Conservation (phyloP, 2,888 invertebrate genomes). For the Eustalomyia histrio region DNA sequence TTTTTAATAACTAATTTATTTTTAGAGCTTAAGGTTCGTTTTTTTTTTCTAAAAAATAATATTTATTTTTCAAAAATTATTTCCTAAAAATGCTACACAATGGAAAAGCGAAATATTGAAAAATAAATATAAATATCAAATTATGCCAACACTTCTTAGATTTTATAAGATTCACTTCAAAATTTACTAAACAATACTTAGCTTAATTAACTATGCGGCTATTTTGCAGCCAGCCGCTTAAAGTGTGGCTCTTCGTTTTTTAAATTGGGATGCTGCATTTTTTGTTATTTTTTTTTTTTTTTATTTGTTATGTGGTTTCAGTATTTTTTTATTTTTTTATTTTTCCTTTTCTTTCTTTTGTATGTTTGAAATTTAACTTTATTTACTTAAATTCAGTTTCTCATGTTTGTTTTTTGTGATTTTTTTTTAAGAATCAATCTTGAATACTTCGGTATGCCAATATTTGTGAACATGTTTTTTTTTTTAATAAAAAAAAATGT, state of each 20-base stretch:
- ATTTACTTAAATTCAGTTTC: constrained; percentile 19
- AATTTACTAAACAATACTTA: too few species aligned
- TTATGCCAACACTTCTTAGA: too few species aligned
- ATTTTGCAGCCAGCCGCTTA: neutral
- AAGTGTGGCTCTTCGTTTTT: neutral
- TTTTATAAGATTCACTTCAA: too few species aligned
- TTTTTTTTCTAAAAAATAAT: too few species aligned
- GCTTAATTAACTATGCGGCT: neutral
- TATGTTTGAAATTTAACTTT: constrained; percentile 22
- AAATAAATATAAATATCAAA: too few species aligned
- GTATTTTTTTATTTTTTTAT: constrained; percentile 32
- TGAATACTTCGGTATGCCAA: neutral
- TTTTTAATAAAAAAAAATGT: neutral
- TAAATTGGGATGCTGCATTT: neutral
- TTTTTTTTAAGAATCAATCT: neutral
- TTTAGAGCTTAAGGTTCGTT: too few species aligned
- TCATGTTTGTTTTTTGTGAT: too few species aligned
- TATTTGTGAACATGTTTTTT: constrained; percentile 19
- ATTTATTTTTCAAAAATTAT: too few species aligned
- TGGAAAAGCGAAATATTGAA: too few species aligned
- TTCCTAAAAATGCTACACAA: too few species aligned
- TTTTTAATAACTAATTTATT: too few species aligned
- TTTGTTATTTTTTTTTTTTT: too few species aligned
- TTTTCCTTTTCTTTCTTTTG: constrained; percentile 4
- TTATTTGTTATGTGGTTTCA: neutral